Percentiles rank a stretch among this genome's conserved stretches.
These are phyloP conservation scores for Saguinus imperator DNA, from an alignment of 2,113 vertebrate genomes.

Conservation along the genomic window DNA sequence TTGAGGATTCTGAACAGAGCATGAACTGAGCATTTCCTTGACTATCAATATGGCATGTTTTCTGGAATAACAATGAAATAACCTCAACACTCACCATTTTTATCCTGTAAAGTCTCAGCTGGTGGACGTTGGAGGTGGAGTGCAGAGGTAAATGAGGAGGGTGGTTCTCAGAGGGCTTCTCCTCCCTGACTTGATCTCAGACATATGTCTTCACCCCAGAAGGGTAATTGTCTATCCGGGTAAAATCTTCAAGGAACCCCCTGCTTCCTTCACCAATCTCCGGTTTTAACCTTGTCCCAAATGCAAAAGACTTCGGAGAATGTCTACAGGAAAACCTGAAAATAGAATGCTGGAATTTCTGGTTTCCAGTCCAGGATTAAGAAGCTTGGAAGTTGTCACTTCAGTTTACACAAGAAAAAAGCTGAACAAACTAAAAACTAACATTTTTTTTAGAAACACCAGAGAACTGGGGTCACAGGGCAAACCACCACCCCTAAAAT, in stretches of 20 bases:
- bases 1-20: neutral
- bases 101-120: neutral
- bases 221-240: neutral
- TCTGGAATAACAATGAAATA: conserved; percentile 32
- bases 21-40: conserved; percentile 3
- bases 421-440: neutral
- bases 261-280: neutral
- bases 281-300: neutral
- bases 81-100: conserved; percentile 30
- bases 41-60: conserved; percentile 14
- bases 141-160: neutral
- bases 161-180: neutral
- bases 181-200: neutral
- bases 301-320: neutral
- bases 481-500: neutral
- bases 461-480: neutral
- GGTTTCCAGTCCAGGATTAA: neutral
- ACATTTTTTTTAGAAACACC: neutral
- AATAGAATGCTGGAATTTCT: neutral
- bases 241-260: neutral
- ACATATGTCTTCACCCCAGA: neutral
- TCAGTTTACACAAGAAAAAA: neutral
- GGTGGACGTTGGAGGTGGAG: neutral
- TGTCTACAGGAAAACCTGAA: neutral
- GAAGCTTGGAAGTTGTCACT: neutral